Conservation (phyloP, 2,888 invertebrate genomes). For the Lepetodrilus schrolli region DNA sequence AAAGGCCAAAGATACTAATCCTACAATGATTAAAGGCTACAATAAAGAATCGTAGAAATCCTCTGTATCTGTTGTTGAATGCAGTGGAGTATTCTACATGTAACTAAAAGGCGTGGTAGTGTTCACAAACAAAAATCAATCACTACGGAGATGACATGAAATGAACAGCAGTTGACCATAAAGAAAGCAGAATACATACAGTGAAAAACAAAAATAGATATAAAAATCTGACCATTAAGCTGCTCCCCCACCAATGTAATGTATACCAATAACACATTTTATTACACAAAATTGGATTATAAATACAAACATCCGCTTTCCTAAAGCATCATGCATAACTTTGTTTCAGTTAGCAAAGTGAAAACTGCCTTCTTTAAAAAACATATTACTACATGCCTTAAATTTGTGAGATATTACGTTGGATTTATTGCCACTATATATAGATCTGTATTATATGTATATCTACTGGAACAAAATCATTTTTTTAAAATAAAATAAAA, state of each 20-base stretch:
- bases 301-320: not conserved
- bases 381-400: no score
- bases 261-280: not conserved
- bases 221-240: not conserved
- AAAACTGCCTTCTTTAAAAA: no score
- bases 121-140: slow-evolving; percentile 26
- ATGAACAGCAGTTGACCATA: slow-evolving; percentile 13
- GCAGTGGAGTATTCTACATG: slow-evolving; percentile 8
- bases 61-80: no score
- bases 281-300: not conserved
- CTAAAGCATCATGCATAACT: not conserved
- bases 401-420: no score
- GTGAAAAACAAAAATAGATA: not conserved
- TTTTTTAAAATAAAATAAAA: no score
- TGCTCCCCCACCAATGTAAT: slow-evolving; percentile 4
- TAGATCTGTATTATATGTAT: no score
- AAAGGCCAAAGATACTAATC: no score
- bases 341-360: not conserved
- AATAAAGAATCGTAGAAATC: no score
- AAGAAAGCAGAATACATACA: slow-evolving; percentile 5
- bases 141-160: slow-evolving; percentile 10
- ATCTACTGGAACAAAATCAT: no score
- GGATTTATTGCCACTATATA: no score
- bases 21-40: no score
- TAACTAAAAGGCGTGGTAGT: not conserved